Conservation (phyloP, 2,113 vertebrate genomes). For the Dromas ardeola region DNA sequence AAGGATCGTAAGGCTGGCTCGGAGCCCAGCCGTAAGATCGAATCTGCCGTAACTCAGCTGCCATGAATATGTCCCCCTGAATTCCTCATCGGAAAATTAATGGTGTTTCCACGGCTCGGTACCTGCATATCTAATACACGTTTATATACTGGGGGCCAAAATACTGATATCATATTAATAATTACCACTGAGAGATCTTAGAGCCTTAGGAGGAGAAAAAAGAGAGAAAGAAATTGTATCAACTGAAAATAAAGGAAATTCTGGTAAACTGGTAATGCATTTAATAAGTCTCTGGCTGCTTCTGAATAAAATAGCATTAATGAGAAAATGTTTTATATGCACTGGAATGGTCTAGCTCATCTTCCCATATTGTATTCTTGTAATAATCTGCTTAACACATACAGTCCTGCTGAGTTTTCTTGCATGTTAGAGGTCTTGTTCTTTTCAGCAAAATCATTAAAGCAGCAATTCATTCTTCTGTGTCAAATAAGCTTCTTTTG, state of each 20-base stretch:
- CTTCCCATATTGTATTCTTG: not conserved
- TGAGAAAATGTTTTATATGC: not conserved
- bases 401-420: not conserved
- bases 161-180: not conserved
- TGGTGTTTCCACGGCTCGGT: not conserved
- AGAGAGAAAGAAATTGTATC: not conserved
- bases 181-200: not conserved
- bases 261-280: not conserved
- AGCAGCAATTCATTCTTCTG: not conserved
- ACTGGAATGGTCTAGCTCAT: not conserved
- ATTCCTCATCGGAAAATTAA: conserved; percentile 8
- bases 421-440: not conserved
- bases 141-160: not conserved
- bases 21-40: not conserved
- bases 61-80: not conserved
- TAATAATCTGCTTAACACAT: not conserved
- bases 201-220: not conserved
- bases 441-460: not conserved
- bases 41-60: not conserved
- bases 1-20: not conserved
- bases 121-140: not conserved
- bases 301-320: not conserved
- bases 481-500: not conserved
- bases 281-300: not conserved
- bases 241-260: not conserved